Evolutionary conservation across 2,113 vertebrate genomes (phyloP), one percentile per base, ranked within the genome.

Genomic region (Psittacus erithacus): DNA sequence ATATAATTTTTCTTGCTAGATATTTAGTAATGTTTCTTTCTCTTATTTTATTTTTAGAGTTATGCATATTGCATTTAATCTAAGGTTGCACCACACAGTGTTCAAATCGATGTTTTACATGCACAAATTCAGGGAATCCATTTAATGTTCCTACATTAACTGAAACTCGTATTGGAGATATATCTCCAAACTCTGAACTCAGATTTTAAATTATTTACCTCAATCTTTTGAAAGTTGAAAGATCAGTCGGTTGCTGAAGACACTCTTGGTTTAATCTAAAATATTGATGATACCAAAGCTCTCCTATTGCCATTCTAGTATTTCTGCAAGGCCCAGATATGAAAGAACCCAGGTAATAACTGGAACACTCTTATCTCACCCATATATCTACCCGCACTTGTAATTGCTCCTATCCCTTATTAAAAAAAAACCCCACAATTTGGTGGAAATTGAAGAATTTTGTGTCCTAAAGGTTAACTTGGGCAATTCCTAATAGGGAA

Each of bases 141-240:
- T 74, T 80, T 88, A 70, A 68, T 80, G 6, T 63, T 92, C 13
- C 38, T 68, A 35, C 13, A 67, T 85, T 53, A 78, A 73, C 43
- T 55, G 55, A 94, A 81, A 71, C 14, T 80, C 6, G 6, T 46
- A 46, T 13, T 88, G 46, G 50, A 81, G 23, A 38, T 68, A 67
- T 4, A 25, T 68, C 10, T 92, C 29, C 50, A 75, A 82, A 75
- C 7, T 59, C 55, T 28, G 18, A 87, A 82, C 13, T 50, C 9
- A 74, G 10, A 44, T 90, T 81, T 96, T 75, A 7, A 90, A 74
- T 82, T 88, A 69, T 79, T 92, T 91, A 57, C 28, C 52, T 92
- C 39, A 68, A 4, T 71, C 20, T 60, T 19, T 24, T 71, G 27
- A 20, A 86, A 94, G 47, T 39, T 14, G 44, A 77, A 83, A 83